phyloP scores from a whole-genome alignment of 2,888 invertebrate genomes.

The Athalia circularis region DNA sequence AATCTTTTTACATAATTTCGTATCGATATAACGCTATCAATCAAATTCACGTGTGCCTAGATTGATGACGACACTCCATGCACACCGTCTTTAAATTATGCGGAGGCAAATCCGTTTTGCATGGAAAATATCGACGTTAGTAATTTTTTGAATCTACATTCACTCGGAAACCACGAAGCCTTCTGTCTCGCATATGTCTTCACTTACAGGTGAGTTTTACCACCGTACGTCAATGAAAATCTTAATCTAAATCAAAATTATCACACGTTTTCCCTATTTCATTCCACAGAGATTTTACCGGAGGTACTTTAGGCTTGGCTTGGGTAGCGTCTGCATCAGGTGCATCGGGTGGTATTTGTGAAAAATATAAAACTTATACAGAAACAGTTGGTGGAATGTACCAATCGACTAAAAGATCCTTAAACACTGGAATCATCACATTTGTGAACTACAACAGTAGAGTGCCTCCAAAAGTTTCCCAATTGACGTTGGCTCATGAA shows the following conservation, averaged over 20 bases:
- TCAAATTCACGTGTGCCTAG: constrained; percentile 75
- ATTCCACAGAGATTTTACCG: constrained; percentile 90
- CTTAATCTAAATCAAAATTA: not conserved
- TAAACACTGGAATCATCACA: constrained; percentile 99
- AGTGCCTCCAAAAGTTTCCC: constrained; percentile 98
- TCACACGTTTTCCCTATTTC: not conserved
- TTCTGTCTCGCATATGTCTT: constrained; percentile 99
- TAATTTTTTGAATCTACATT: constrained; percentile 98
- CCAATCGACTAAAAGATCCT: constrained; percentile 93
- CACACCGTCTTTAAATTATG: constrained; percentile 76
- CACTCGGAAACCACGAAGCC: constrained; percentile 96
- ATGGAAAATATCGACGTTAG: constrained; percentile 98
- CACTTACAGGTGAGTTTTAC: constrained; percentile 80
- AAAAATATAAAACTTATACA: constrained; percentile 97
- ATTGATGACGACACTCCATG: constrained; percentile 93
- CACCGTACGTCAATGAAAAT: not conserved
- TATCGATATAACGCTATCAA: too few species aligned
- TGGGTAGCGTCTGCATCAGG: constrained; percentile 99
- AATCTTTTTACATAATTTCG: too few species aligned
- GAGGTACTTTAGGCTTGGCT: constrained; percentile 97
- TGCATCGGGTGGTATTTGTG: constrained; percentile 99
- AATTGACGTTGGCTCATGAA: constrained; percentile 98
- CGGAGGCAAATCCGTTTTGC: constrained; percentile 92
- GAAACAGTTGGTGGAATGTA: constrained; percentile 96
- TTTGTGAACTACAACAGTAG: constrained; percentile 98